A percentile compares a stretch with the other conserved stretches of the same genome.
These are phyloP conservation scores for Cerastis rubricosa DNA, from an alignment of 2,888 invertebrate genomes.

Conservation along the genomic window DNA sequence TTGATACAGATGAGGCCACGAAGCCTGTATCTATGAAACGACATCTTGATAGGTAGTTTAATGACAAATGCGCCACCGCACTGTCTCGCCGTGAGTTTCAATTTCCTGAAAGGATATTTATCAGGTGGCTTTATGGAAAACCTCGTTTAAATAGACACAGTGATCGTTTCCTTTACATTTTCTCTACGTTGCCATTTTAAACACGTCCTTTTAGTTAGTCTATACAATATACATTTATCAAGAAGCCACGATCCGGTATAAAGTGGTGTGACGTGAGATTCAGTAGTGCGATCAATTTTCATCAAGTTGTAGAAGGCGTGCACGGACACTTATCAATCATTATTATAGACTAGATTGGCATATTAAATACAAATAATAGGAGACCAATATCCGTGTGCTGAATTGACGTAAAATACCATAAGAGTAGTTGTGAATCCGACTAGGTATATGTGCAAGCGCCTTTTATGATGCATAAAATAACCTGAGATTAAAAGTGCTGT, in stretches of 20 bases:
- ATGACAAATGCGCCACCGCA: slow-evolving; percentile 28
- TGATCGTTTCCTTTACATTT: slow-evolving; percentile 38
- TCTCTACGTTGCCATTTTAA: not conserved
- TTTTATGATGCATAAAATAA: not conserved
- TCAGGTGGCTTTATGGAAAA: slow-evolving; percentile 17
- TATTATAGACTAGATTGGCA: slow-evolving; percentile 19
- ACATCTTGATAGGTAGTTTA: slow-evolving; percentile 44
- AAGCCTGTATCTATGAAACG: slow-evolving; percentile 33
- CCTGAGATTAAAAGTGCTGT: not conserved
- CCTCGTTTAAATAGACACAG: slow-evolving; percentile 23
- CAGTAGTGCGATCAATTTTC: slow-evolving; percentile 24
- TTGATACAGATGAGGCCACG: slow-evolving; percentile 37
- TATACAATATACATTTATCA: slow-evolving; percentile 4
- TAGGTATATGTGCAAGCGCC: not conserved
- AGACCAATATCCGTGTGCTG: slow-evolving; percentile 32
- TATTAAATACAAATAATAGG: slow-evolving; percentile 33
- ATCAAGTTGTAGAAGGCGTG: slow-evolving; percentile 20
- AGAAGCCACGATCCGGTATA: slow-evolving; percentile 9
- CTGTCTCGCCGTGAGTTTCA: slow-evolving; percentile 19
- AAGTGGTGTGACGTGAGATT: slow-evolving; percentile 20
- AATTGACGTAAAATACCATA: slow-evolving; percentile 22
- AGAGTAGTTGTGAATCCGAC: not conserved
- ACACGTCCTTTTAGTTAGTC: slow-evolving; percentile 9
- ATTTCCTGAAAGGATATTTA: slow-evolving; percentile 43
- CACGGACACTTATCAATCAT: slow-evolving; percentile 41